Conservation (phyloP, 2,113 vertebrate genomes). For the Siniperca chuatsi region DNA sequence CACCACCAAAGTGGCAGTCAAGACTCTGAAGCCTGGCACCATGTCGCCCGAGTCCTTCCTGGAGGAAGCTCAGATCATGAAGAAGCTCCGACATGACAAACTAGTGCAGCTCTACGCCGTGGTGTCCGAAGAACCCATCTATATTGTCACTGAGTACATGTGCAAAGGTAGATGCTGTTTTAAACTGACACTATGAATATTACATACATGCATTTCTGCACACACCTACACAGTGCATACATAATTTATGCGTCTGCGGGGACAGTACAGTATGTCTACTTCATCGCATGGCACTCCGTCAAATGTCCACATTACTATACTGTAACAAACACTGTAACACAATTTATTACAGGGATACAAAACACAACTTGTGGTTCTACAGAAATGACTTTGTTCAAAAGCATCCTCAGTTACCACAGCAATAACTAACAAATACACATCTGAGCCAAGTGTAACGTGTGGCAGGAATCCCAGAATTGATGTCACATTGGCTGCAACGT, state of each 20-base stretch:
- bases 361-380: background rate
- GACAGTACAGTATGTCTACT: slow-evolving; percentile 20
- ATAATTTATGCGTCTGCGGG: slow-evolving; percentile 53
- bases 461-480: slow-evolving; percentile 45
- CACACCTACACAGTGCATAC: slow-evolving; percentile 11
- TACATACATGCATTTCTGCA: slow-evolving; percentile 25
- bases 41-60: slow-evolving; percentile 99
- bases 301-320: background rate
- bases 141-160: slow-evolving; percentile 99
- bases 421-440: slow-evolving; percentile 33
- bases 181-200: slow-evolving; percentile 47
- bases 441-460: slow-evolving; percentile 28
- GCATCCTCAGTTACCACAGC: slow-evolving; percentile 22
- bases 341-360: slow-evolving; percentile 7
- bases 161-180: slow-evolving; percentile 89
- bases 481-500: slow-evolving; percentile 22
- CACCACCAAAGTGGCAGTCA: slow-evolving; percentile 99
- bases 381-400: background rate
- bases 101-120: slow-evolving; percentile 98
- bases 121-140: slow-evolving; percentile 98
- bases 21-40: slow-evolving; percentile 98
- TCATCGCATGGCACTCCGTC: background rate
- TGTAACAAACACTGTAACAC: background rate
- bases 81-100: slow-evolving; percentile 98
- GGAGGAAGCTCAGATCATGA: slow-evolving; percentile 99